A percentile compares a stretch with the other conserved stretches of the same genome.
These are phyloP conservation scores for Zaprionus ghesquierei DNA, from an alignment of 1,140 invertebrate species.

Conservation along the genomic window DNA sequence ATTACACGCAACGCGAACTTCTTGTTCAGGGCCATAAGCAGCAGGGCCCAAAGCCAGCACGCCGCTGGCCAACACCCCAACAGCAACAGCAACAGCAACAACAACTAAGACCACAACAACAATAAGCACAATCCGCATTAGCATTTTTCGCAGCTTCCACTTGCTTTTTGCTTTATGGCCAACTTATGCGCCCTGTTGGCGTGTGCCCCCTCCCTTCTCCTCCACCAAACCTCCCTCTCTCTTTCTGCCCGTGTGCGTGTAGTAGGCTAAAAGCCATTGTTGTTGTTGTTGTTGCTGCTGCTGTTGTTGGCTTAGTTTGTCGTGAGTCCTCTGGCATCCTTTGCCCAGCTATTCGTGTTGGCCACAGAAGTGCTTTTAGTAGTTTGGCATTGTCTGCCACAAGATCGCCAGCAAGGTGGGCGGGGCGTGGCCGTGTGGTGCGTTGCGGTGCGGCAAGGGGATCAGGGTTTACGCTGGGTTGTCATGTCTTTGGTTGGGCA, in stretches of 20 bases:
- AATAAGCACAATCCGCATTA: constrained; percentile 45
- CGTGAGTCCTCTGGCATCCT: constrained; percentile 28
- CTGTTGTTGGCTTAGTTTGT: constrained; percentile 11
- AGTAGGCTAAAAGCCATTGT: constrained; percentile 14
- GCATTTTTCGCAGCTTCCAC: constrained; percentile 61
- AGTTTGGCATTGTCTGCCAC: constrained; percentile 69
- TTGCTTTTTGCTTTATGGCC: constrained; percentile 45
- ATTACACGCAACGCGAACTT: constrained; percentile 69
- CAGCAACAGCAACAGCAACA: background rate
- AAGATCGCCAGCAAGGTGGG: constrained; percentile 51
- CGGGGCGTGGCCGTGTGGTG: background rate
- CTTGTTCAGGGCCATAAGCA: constrained; percentile 35
- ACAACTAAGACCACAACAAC: background rate
- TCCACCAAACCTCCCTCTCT: background rate
- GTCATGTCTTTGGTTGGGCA: constrained; percentile 75
- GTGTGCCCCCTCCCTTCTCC: background rate
- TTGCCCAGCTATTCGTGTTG: constrained; percentile 40
- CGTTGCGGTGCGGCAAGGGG: background rate
- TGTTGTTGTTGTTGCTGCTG: constrained; percentile 3
- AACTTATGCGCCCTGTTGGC: constrained; percentile 28
- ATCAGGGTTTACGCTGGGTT: constrained; percentile 25
- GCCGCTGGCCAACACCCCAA: constrained; percentile 21
- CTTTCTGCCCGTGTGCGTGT: background rate
- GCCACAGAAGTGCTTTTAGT: constrained; percentile 76
- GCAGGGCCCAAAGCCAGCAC: background rate